phyloP scores from a whole-genome alignment of 2,888 invertebrate genomes.

The Zygothrica quintamaculata region DNA sequence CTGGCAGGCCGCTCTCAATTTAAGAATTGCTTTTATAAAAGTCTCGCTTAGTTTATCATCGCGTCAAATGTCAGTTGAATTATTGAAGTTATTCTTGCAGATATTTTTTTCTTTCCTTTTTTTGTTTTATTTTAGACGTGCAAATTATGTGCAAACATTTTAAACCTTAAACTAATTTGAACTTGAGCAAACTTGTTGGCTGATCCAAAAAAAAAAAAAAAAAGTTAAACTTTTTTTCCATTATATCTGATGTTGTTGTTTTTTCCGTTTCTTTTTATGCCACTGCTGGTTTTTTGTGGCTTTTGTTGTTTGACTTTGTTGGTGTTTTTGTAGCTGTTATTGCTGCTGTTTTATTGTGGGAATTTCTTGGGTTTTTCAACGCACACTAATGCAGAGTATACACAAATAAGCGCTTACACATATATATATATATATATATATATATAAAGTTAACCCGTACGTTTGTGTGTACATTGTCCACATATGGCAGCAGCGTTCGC shows the following conservation, averaged over 20 bases:
- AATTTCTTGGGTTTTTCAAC: constrained; percentile 85
- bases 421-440: constrained; percentile 8
- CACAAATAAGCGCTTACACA: constrained; percentile 18
- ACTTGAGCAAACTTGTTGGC: constrained; percentile 75
- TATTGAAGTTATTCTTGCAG: constrained; percentile 38
- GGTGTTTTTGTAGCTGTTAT: constrained; percentile 57
- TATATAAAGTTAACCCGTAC: constrained; percentile 44
- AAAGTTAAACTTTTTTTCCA: constrained; percentile 64
- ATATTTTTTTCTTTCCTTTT: constrained; percentile 16
- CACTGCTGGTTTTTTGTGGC: constrained; percentile 64
- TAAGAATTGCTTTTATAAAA: constrained; percentile 31
- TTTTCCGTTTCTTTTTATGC: constrained; percentile 48
- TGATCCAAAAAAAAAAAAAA: constrained; percentile 26
- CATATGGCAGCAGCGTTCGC: constrained; percentile 65
- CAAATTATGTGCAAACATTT: constrained; percentile 61
- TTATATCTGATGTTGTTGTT: constrained; percentile 35
- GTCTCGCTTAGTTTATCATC: constrained; percentile 12
- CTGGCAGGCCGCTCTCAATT: constrained; percentile 24
- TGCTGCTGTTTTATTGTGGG: constrained; percentile 83
- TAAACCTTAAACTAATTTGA: constrained; percentile 66
- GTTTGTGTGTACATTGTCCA: constrained; percentile 57
- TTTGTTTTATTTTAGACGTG: constrained; percentile 16
- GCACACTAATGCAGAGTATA: constrained; percentile 66
- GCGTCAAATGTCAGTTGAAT: constrained; percentile 58
- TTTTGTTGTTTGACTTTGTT: constrained; percentile 33